Evolutionary conservation across 2,888 invertebrate species (phyloP).

Genomic region (Sceliomorpha sp.): DNA sequence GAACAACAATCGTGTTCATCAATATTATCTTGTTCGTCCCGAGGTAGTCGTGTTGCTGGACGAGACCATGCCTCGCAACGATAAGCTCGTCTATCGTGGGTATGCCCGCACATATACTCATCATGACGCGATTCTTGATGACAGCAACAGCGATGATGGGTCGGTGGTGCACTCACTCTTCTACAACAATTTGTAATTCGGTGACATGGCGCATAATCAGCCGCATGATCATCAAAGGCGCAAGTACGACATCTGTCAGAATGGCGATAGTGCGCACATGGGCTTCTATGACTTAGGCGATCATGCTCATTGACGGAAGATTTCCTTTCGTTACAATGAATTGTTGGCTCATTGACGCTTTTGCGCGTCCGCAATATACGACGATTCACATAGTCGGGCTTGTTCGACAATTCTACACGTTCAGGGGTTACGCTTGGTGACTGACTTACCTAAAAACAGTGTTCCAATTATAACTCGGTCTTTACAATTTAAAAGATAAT

Average conservation of each 20-base stretch:
- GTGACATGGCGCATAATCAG: conserved; percentile 9
- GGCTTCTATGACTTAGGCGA: conserved; percentile 6
- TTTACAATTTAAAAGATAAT: background rate
- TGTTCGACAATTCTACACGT: background rate
- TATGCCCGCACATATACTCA: conserved; percentile 8
- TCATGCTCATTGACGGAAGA: background rate
- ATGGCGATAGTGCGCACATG: conserved; percentile 16
- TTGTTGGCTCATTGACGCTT: conserved; percentile 13
- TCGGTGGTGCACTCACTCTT: background rate
- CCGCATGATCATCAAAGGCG: conserved; percentile 3
- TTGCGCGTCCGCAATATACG: conserved; percentile 30
- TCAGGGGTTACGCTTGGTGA: conserved; percentile 14
- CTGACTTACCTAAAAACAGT: background rate
- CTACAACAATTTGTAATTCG: conserved; percentile 16
- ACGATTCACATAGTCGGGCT: conserved; percentile 7
- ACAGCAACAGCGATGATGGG: conserved; percentile 3
- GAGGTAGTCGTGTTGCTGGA: background rate
- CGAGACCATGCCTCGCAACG: conserved; percentile 8
- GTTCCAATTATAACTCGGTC: background rate
- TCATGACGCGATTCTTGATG: conserved; percentile 5
- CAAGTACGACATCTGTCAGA: conserved; percentile 8
- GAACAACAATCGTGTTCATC: conserved; percentile 6
- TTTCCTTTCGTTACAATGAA: conserved; percentile 38
- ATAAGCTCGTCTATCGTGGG: conserved; percentile 15
- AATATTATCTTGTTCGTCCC: conserved; percentile 4